Base-by-base conservation (phyloP, 2,888 invertebrate genomes). In the Colletes collaris region DNA sequence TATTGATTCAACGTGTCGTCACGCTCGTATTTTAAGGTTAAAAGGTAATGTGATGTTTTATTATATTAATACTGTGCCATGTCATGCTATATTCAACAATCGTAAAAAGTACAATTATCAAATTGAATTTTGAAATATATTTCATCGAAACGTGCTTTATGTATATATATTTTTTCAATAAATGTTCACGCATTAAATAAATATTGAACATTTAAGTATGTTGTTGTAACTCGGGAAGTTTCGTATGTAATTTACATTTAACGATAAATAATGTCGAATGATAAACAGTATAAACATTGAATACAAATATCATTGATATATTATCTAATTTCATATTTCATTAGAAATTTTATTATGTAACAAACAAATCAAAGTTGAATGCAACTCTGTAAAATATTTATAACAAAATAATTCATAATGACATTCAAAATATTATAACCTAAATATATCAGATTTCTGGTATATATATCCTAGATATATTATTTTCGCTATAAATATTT, bases 41-140 rank as follows among this genome's bases (percentile, higher is more conserved):
- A 79, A 77, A 84, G 82, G 82, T 83, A 82, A 82, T 60, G 40
- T n/a, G 53, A 81, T 13, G 64, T 71, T 74, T 79, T 52, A 60
- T 68, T 13, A 58, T 44, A n/a, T n/a, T 8, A 27, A 46, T 40
- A 68, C 70, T 66, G 16, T 55, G 13, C 35, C 50, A 50, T 64
- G 35, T 49, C 46, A n/a, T 73, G 37, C 44, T 7, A 0, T n/a
- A 56, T 49, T 35, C 19, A 8, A 59, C 52, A 62, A 11, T 40
- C 8, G 7, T 56, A 10, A 60, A 65, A 59, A 10, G 27, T n/a
- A 59, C 13, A n/a, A 68, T 56, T 11, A 62, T 46, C 49, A 7
- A n/a, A 67, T 52, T 60, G 10, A 50, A 63, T 52, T 63, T 56
- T 64, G 4, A 46, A 55, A 49, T 50, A 63, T n/a, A 62, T 44